phyloP scores from a whole-genome alignment of 2,797 vertebrate species.

The Crocidura indochinensis region DNA sequence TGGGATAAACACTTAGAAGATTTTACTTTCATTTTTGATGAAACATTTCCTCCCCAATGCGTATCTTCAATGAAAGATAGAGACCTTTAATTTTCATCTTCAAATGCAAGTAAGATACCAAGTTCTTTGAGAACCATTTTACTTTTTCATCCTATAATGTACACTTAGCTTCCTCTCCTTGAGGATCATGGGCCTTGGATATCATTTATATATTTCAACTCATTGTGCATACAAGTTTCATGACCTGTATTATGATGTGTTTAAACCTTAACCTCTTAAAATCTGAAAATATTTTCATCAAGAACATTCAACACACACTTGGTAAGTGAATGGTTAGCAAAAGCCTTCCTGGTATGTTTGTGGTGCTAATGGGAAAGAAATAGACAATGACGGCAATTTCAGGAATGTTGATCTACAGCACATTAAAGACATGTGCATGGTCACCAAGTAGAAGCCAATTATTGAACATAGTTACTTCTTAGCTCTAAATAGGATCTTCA shows the following conservation, averaged over 20 bases:
- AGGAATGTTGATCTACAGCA: neutral
- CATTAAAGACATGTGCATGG: neutral
- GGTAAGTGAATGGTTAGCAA: neutral
- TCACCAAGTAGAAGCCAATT: neutral
- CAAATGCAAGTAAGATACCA: constrained; percentile 30
- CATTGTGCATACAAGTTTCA: neutral
- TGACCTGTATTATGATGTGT: neutral
- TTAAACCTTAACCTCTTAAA: neutral
- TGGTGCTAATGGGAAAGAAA: neutral
- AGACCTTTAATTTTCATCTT: neutral
- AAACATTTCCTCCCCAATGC: too few species aligned
- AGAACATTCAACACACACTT: neutral
- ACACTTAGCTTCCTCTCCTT: neutral
- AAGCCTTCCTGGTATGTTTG: neutral
- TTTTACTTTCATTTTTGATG: neutral
- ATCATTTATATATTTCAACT: neutral
- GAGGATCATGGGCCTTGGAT: neutral
- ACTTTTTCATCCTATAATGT: neutral
- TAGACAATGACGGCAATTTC: neutral
- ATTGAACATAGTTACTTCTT: neutral
- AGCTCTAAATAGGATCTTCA: neutral
- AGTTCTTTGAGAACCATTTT: neutral
- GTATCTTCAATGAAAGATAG: too few species aligned
- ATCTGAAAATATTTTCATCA: constrained; percentile 29
- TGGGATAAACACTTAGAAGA: neutral